A percentile compares a stretch with the other conserved stretches of the same genome.
Evolutionary conservation across 2,113 vertebrate species (phyloP).

Genomic region (Thomomys bottae): DNA sequence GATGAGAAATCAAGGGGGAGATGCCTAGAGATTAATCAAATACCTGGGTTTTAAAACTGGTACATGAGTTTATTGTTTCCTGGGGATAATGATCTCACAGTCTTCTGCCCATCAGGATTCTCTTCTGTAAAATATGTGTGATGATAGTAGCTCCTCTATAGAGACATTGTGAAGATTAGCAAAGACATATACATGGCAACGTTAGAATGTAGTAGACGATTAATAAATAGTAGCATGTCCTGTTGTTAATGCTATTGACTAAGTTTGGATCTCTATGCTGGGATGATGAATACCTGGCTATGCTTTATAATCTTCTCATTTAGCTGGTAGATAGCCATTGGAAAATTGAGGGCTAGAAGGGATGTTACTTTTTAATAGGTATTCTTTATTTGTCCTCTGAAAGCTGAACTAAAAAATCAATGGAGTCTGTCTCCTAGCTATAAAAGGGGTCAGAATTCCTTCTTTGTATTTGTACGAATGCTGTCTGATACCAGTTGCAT

Average conservation of each 20-base stretch:
- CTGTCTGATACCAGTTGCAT: neutral
- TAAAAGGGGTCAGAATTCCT: neutral
- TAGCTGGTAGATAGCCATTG: neutral
- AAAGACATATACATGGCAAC: neutral
- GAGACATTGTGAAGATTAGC: neutral
- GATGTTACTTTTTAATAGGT: neutral
- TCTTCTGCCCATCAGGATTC: neutral
- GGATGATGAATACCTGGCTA: neutral
- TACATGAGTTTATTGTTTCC: neutral
- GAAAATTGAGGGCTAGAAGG: neutral
- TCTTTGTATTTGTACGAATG: neutral
- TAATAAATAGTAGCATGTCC: neutral
- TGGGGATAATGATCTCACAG: neutral
- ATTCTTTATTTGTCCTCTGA: neutral
- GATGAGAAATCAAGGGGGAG: neutral
- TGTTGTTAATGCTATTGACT: neutral
- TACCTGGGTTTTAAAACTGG: neutral
- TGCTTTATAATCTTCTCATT: neutral
- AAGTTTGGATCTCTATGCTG: neutral
- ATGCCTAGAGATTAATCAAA: neutral
- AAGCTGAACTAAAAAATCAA: neutral
- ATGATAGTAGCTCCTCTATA: neutral
- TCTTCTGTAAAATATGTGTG: neutral
- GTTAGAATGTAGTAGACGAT: neutral
- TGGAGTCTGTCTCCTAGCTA: neutral